These are phyloP conservation scores for Verasper variegatus DNA, from an alignment of 2,113 vertebrate genomes.

Conservation along the genomic window DNA sequence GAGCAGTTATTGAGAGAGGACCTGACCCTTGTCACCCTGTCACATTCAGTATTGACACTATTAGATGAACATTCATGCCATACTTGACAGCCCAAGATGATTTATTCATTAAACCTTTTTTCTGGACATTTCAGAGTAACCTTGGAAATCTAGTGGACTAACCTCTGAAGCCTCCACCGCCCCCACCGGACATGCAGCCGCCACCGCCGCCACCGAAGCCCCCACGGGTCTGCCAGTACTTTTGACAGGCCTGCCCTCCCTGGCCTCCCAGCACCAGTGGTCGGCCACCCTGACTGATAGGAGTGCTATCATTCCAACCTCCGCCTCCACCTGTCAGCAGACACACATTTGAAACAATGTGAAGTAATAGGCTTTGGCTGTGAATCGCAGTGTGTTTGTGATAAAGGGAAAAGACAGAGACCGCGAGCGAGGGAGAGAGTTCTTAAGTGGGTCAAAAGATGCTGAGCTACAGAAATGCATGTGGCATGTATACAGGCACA, in stretches of 20 bases:
- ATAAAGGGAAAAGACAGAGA: not conserved
- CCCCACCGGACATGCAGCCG: slow-evolving; percentile 94
- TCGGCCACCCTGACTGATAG: slow-evolving; percentile 90
- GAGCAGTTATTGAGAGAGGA: not conserved
- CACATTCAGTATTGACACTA: slow-evolving; percentile 15
- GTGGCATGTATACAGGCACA: not conserved
- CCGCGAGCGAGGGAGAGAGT: not conserved
- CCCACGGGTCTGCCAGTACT: slow-evolving; percentile 94
- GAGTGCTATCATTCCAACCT: slow-evolving; percentile 93
- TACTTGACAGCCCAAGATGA: not conserved
- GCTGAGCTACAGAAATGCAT: no score
- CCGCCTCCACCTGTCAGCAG: slow-evolving; percentile 93
- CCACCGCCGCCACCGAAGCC: slow-evolving; percentile 98
- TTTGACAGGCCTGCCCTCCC: slow-evolving; percentile 95
- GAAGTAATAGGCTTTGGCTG: not conserved
- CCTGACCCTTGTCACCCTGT: not conserved
- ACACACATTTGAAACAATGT: slow-evolving; percentile 45
- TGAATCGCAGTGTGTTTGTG: not conserved
- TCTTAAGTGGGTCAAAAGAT: slow-evolving; percentile 25
- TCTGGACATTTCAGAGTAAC: not conserved
- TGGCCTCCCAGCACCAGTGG: slow-evolving; percentile 92
- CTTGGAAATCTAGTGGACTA: slow-evolving; percentile 61
- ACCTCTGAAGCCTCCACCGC: slow-evolving; percentile 99
- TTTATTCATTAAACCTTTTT: slow-evolving; percentile 1
- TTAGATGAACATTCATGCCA: not conserved